These are phyloP conservation scores for Coelopa frigida DNA, from an alignment of 1,140 invertebrate genomes.

Conservation along the genomic window DNA sequence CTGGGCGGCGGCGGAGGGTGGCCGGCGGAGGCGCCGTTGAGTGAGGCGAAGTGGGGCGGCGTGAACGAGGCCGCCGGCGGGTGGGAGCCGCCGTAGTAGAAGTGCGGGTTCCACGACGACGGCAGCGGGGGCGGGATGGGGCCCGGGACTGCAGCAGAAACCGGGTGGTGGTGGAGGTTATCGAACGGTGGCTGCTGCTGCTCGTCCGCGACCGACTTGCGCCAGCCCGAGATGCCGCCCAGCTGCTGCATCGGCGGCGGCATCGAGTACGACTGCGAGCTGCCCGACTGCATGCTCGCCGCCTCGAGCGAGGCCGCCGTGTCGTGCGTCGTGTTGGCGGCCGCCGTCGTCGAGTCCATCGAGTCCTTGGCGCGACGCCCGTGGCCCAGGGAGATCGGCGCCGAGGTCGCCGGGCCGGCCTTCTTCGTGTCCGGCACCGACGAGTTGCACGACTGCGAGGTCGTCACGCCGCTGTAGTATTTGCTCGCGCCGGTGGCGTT, in stretches of 20 bases:
- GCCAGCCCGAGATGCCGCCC: slow-evolving; percentile 28
- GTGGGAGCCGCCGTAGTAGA: slow-evolving; percentile 12
- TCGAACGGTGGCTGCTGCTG: neutral
- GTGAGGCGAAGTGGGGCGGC: slow-evolving; percentile 3
- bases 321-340: slow-evolving; percentile 18
- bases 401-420: neutral
- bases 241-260: slow-evolving; percentile 36
- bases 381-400: slow-evolving; percentile 7
- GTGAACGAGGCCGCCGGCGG: slow-evolving; percentile 8
- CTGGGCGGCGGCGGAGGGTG: slow-evolving; percentile 9
- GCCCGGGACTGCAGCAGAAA: neutral
- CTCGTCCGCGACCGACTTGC: too few species aligned
- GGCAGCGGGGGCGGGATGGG: slow-evolving; percentile 14
- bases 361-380: neutral
- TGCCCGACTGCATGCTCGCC: slow-evolving; percentile 38
- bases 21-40: neutral
- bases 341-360: slow-evolving; percentile 1
- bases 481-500: slow-evolving; percentile 2
- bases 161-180: neutral
- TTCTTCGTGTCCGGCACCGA: neutral
- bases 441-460: too few species aligned
- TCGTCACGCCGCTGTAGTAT: slow-evolving; percentile 6
- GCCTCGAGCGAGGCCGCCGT: slow-evolving; percentile 33
- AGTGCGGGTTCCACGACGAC: slow-evolving; percentile 13
- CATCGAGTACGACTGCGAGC: slow-evolving; percentile 37